These are phyloP conservation scores for Saguinus midas DNA, from an alignment of 2,113 vertebrate species.

Conservation along the genomic window DNA sequence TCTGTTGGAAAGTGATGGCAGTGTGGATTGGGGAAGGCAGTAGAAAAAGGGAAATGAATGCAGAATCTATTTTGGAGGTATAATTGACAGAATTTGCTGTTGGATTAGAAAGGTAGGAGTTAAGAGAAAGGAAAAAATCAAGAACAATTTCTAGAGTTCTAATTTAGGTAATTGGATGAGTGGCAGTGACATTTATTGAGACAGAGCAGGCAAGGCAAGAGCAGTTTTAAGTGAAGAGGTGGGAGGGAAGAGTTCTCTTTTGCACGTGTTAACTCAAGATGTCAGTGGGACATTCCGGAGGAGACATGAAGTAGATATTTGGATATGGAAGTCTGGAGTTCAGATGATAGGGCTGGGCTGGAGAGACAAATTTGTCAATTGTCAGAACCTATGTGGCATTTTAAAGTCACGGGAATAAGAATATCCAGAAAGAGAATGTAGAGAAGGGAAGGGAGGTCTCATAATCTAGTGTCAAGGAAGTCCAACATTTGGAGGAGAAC, in stretches of 20 bases:
- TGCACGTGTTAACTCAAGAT: not conserved
- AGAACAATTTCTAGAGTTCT: not conserved
- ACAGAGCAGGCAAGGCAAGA: not conserved
- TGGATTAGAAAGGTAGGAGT: not conserved
- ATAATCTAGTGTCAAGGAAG: not conserved
- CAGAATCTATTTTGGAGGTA: not conserved
- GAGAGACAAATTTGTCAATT: not conserved
- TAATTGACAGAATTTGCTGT: not conserved
- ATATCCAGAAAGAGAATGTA: not conserved
- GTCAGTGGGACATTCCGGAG: not conserved
- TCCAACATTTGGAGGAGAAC: not conserved
- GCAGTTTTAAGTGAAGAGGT: not conserved
- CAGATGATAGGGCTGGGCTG: not conserved
- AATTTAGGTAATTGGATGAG: not conserved
- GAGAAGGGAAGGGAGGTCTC: not conserved
- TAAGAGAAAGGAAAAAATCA: not conserved
- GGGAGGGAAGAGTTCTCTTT: not conserved
- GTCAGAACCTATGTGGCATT: not conserved
- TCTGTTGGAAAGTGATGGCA: not conserved
- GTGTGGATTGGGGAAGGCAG: not conserved
- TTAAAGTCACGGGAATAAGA: not conserved
- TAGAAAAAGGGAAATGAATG: not conserved
- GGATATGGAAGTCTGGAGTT: not conserved
- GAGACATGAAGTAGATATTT: not conserved
- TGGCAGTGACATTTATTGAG: not conserved